A percentile compares a stretch with the other conserved stretches of the same genome.
Conservation (phyloP, 2,888 invertebrate species). For the Formica aserva region DNA sequence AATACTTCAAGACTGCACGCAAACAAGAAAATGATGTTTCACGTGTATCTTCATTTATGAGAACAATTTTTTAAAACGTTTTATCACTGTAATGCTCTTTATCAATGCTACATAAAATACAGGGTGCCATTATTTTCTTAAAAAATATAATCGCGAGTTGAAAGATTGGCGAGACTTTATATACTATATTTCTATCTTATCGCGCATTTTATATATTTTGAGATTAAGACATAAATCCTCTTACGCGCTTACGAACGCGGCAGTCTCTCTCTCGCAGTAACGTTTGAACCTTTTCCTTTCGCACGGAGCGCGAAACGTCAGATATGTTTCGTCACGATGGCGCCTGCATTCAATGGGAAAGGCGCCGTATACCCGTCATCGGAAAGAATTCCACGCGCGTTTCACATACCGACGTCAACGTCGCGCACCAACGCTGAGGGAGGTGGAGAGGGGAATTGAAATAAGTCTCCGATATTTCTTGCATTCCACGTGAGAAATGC, state of each 20-base stretch:
- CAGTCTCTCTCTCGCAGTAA: neutral
- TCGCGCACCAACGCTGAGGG: neutral
- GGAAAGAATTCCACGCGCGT: constrained; percentile 62
- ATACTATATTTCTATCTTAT: neutral
- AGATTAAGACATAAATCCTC: constrained; percentile 44
- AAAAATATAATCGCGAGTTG: constrained; percentile 5
- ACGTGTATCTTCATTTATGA: neutral
- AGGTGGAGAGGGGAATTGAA: constrained; percentile 59
- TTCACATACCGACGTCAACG: constrained; percentile 57
- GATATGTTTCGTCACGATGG: constrained; percentile 41
- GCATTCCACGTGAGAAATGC: constrained; percentile 57
- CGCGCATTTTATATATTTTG: constrained; percentile 21
- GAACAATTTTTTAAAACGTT: neutral
- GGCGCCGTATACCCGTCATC: constrained; percentile 11
- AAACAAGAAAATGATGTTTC: neutral
- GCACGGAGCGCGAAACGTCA: constrained; percentile 25
- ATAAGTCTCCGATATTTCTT: constrained; percentile 70
- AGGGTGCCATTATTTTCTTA: neutral
- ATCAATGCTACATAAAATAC: neutral
- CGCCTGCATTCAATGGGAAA: constrained; percentile 21
- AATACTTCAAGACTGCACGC: neutral
- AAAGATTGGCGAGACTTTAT: neutral
- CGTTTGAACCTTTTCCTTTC: constrained; percentile 4
- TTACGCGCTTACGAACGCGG: neutral
- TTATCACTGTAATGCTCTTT: neutral